Base-by-base conservation (phyloP, 1,140 invertebrate genomes). In the Brachionus koreanus region DNA sequence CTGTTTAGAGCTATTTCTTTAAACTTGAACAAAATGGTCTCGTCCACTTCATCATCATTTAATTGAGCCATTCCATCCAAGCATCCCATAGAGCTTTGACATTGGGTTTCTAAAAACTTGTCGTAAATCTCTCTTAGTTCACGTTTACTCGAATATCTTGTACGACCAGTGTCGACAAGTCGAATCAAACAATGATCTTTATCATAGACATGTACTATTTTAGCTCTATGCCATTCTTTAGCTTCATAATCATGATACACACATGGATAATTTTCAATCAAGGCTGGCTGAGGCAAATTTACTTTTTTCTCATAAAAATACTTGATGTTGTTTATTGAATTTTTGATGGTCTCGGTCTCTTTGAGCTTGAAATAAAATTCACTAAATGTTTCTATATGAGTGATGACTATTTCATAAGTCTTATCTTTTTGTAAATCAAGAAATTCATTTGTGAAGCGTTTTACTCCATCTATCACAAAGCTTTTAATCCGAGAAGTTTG, bases 241-340 rank as follows among this genome's bases (percentile, higher is more conserved):
- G 3, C n/a, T 5, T 79, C 76, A 43, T 42, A 57, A 61, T 79
- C 76, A 29, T 79, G 57, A 13, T 61, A 65, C 10, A 79, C 46
- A 37, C 76, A 79, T 5, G 76, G 49, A 65, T 61, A 29, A n/a
- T 79, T 12, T 6, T 13, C 1, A 23, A 9, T 49, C n/a, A 61
- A 61, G 4, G 4, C 9, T 5, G 76, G 76, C 16, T 42, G 35
- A 43, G 76, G 76, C 76, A 79, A 61, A 25, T 79, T 79, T 10
- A 65, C 37, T 65, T 79, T 79, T 35, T 79, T 79, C 76, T 79
- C 76, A 39, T 79, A 79, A 37, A 79, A 79, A 65, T 79, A 79
- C 46, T 61, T 19, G 46, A 79, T 79, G 23, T 79, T 65, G 23
- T 79, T 79, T 6, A 35, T 13, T 5, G 10, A 12, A 5, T 37